phyloP scores from a whole-genome alignment of 1,140 invertebrate species.

The Drosophila pseudoobscura region DNA sequence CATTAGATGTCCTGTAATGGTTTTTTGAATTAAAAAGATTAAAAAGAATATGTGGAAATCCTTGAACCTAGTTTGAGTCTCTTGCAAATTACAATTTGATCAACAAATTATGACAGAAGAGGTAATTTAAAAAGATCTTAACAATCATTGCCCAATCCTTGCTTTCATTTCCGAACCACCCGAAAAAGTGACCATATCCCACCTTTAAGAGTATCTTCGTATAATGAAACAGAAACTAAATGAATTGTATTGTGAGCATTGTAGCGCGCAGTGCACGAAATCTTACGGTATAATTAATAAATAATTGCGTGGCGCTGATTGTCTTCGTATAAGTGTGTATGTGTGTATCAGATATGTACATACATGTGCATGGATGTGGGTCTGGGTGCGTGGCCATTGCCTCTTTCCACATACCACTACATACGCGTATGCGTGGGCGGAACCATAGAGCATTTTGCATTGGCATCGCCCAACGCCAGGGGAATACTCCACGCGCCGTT shows the following conservation, averaged over 20 bases:
- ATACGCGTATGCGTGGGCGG: slow-evolving; percentile 20
- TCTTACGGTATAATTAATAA: slow-evolving; percentile 54
- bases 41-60: no score
- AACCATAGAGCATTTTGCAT: slow-evolving; percentile 26
- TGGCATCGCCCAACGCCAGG: slow-evolving; percentile 43
- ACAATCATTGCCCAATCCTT: no score
- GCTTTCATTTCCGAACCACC: no score
- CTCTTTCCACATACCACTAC: no score
- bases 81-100: no score
- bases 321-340: slow-evolving; percentile 6
- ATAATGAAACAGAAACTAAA: slow-evolving; percentile 1
- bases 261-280: slow-evolving; percentile 39
- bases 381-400: slow-evolving; percentile 3
- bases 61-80: no score
- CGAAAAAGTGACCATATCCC: no score
- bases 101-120: no score
- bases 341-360: not conserved
- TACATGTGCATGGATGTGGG: not conserved
- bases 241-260: slow-evolving; percentile 30
- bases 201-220: no score
- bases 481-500: slow-evolving; percentile 37
- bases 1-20: no score
- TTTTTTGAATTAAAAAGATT: no score
- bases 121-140: no score
- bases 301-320: slow-evolving; percentile 53